Evolutionary conservation across 2,797 vertebrate genomes (phyloP), one percentile per base, ranked within the genome.

Genomic region (Dryobates pubescens): DNA sequence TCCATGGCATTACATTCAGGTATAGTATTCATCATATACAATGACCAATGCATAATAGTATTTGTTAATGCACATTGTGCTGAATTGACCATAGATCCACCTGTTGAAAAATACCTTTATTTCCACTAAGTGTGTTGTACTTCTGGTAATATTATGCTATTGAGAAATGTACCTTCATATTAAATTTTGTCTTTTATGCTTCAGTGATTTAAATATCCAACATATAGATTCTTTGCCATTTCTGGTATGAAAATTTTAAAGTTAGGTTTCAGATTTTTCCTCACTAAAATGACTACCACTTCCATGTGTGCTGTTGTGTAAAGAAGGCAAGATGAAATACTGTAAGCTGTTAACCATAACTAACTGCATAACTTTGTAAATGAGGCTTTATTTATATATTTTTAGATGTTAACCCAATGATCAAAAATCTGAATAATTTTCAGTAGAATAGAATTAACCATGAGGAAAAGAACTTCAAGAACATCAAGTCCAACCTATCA

Each of bases 1-100:
- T 86, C 34, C 1, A 3, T 32, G 53, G 4, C 8, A 62, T 71
- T 62, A 32, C 23, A 53, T 9, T 74, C 70, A 20, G 0, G 0
- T 8, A n/a, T 17, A 36, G 10, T 53, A 18, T 45, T 12, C 9
- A 43, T 9, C 30, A 13, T 24, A 16, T 17, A 17, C 17, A 30
- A 51, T 49, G 56, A 85, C 6, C 17, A 74, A 16, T 7, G 10
- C 5, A 20, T 14, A 43, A 13, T 26, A 47, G 2, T 27, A 24
- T 32, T 38, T 53, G 6, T 4, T 47, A 18, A 34, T 17, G 29
- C 12, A 56, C 85, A 87, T 70, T 32, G 7, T 73, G 30, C 2
- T 64, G 17, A 20, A 56, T 65, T 70, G 16, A 45, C 13, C 34
- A 16, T 53, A 82, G 7, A 3, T 41, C 6, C 15, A 43, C 12